Percentiles rank a stretch among this genome's conserved stretches.
phyloP scores from a whole-genome alignment of 2,113 vertebrate species.

The Calidris pugnax region DNA sequence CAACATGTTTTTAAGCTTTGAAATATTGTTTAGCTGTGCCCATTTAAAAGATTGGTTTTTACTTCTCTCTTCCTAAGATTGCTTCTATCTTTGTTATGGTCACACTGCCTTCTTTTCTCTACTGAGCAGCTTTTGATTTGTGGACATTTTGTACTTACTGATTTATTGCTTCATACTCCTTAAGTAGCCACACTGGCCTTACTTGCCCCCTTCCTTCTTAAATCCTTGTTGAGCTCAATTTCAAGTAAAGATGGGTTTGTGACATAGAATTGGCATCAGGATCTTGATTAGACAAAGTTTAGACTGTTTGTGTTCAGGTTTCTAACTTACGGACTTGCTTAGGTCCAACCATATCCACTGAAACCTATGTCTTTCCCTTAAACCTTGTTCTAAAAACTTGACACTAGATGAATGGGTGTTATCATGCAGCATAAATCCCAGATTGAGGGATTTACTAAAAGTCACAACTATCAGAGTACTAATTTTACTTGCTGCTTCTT shows the following conservation, averaged over 20 bases:
- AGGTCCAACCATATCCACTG: not conserved
- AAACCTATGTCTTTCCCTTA: not conserved
- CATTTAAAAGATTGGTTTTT: not conserved
- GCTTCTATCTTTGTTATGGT: not conserved
- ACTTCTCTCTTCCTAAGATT: not conserved
- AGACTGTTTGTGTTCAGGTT: not conserved
- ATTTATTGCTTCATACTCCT: not conserved
- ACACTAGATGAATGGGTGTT: not conserved
- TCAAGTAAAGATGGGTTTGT: not conserved
- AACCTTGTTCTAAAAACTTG: not conserved
- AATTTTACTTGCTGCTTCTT: not conserved
- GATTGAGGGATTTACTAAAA: not conserved
- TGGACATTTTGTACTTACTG: not conserved
- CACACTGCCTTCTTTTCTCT: not conserved
- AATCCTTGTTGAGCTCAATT: not conserved
- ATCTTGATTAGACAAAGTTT: not conserved
- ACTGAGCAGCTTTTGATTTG: not conserved
- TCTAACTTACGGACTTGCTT: not conserved
- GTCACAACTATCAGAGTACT: not conserved
- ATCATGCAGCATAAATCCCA: not conserved
- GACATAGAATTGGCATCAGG: not conserved
- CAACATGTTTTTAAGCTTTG: not conserved
- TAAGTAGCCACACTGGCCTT: not conserved
- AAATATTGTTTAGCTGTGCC: not conserved
- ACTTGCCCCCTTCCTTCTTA: not conserved